These are phyloP conservation scores for Rhagoletis zephyria DNA, from an alignment of 1,140 invertebrate genomes.

Conservation along the genomic window DNA sequence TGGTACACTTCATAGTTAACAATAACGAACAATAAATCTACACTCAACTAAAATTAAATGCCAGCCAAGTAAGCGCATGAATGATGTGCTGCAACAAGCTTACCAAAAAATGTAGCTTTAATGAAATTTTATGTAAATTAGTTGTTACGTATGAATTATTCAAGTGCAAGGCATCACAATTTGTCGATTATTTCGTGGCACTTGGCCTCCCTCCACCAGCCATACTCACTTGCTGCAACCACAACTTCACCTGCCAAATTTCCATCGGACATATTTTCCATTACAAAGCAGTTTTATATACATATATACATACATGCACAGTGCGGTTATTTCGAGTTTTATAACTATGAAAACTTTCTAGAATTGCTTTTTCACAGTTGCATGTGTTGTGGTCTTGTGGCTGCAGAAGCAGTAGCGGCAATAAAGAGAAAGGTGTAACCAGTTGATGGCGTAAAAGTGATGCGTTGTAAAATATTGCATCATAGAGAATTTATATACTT, in stretches of 20 bases:
- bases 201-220: too few relatives aligned
- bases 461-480: not conserved
- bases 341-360: conserved; percentile 23
- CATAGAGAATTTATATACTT: too few relatives aligned
- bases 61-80: not conserved
- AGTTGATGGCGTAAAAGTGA: not conserved
- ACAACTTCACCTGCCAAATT: not conserved
- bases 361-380: not conserved
- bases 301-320: too few relatives aligned
- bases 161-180: not conserved
- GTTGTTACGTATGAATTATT: conserved; percentile 25
- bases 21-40: not conserved
- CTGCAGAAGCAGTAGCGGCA: not conserved
- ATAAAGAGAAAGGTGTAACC: not conserved
- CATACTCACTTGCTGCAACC: not conserved
- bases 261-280: conserved; percentile 4
- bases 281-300: conserved; percentile 23
- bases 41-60: conserved; percentile 2
- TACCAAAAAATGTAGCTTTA: conserved; percentile 14
- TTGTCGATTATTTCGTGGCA: not conserved
- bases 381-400: not conserved
- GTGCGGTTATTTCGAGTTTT: conserved; percentile 11
- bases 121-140: conserved; percentile 39
- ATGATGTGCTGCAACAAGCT: not conserved
- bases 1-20: too few relatives aligned